Base-by-base conservation (phyloP, 2,113 vertebrate genomes). In the Pollachius pollachius region DNA sequence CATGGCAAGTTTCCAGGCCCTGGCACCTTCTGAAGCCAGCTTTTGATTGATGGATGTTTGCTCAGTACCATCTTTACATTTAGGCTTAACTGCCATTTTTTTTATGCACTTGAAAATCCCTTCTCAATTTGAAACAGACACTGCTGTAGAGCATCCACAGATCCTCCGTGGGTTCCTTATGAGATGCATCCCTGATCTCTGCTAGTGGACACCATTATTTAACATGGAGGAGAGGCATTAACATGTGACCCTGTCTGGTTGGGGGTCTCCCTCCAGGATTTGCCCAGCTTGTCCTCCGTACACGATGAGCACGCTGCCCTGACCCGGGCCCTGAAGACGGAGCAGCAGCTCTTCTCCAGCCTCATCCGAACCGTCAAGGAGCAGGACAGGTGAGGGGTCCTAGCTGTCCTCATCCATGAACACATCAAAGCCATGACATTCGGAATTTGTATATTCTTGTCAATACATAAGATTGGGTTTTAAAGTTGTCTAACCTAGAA, bases 361-460 rank as follows among this genome's bases (percentile, higher is more conserved):
- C 88, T 98, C 54, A 91, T 95, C 64, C 91, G 94, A 63, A 92
- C 94, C 9, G 93, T 98, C 56, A 95, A 93, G 80, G 94, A 96
- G 70, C 91, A 93, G 0, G 93, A 96, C 81, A 94, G 95, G 97
- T 99, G 77, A 77, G 87, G 59, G 25, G 3, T 3, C 4, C 59
- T 23, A 5, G 8, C 8, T 59, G 12, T 62, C 16, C 8, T 19
- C 21, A 61, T 18, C 19, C 9, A 15, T 21, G 16, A 18, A 7
- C 11, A 60, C 7, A 16, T 17, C 56, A 58, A 13, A n/a, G 54
- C 15, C 54, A 57, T 16, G 15, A 54, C 15, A 54, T 16, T 13
- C 15, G 9, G 15, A 54, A 48, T 48, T 48, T 48, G 8, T 48
- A 13, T 34, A 34, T 34, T 34, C 30, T 34, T 2, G 4, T 34